phyloP scores from a whole-genome alignment of 2,113 vertebrate genomes.

The Strix aluco region DNA sequence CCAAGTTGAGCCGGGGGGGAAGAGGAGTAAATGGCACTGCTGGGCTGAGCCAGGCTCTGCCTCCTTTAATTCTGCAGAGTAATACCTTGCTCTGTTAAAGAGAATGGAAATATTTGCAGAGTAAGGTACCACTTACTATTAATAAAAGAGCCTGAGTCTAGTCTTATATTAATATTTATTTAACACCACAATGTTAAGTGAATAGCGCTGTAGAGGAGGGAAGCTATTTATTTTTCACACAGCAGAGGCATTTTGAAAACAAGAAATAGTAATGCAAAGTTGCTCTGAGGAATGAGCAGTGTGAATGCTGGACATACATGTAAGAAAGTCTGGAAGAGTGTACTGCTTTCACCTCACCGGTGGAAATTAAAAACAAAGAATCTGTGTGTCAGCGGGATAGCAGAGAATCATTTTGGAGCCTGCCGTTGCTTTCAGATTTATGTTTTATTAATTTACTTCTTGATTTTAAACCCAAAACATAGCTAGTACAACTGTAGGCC shows the following conservation, averaged over 20 bases:
- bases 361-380: constrained; percentile 50
- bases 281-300: background rate
- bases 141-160: background rate
- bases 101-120: constrained; percentile 33
- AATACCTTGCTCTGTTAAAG: background rate
- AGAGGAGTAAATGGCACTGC: background rate
- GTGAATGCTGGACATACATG: background rate
- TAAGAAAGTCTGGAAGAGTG: background rate
- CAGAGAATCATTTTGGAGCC: constrained; percentile 16
- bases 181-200: background rate
- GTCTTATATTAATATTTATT: constrained; percentile 56
- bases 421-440: constrained; percentile 28
- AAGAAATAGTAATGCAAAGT: background rate
- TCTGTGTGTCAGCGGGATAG: constrained; percentile 1
- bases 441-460: constrained; percentile 18
- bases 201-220: background rate
- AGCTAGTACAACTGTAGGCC: background rate
- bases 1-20: background rate
- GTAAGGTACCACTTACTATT: constrained; percentile 6
- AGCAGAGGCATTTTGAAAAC: constrained; percentile 42
- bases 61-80: background rate
- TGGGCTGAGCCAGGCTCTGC: background rate
- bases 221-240: constrained; percentile 57
- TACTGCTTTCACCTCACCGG: background rate
- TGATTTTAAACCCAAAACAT: constrained; percentile 22